phyloP scores from a whole-genome alignment of 2,113 vertebrate species.

The Lethenteron camtschaticum region DNA sequence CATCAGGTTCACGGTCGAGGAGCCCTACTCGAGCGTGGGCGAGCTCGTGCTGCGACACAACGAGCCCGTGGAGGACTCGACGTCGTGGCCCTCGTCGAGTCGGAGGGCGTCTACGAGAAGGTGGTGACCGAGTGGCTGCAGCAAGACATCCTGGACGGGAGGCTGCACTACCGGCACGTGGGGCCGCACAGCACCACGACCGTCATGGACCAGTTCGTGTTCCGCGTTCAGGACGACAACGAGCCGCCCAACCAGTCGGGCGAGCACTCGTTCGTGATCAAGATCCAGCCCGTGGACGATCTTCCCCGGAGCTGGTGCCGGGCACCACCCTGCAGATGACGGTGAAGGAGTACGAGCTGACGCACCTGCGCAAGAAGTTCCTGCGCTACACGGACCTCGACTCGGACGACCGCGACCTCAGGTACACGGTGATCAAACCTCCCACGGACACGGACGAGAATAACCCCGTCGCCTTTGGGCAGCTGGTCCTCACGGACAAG shows the following conservation, averaged over 20 bases:
- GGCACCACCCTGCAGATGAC: constrained; percentile 22
- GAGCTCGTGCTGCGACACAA: constrained; percentile 30
- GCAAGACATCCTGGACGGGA: constrained; percentile 39
- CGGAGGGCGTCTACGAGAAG: constrained; percentile 36
- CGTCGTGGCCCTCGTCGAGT: constrained; percentile 27
- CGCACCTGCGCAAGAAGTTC: constrained; percentile 18
- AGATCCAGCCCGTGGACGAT: constrained; percentile 17
- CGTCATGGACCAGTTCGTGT: constrained; percentile 22
- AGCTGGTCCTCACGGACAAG: constrained; percentile 19
- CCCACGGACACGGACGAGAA: constrained; percentile 21
- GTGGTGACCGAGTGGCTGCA: constrained; percentile 41
- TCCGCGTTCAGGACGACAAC: constrained; percentile 38
- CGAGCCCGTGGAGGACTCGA: constrained; percentile 15
- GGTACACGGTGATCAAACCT: constrained; percentile 18
- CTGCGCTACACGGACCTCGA: constrained; percentile 21
- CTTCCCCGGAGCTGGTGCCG: constrained; percentile 18
- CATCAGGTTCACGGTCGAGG: constrained; percentile 28
- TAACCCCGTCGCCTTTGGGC: constrained; percentile 15
- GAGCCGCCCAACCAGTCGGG: constrained; percentile 36
- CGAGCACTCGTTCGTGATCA: constrained; percentile 17
- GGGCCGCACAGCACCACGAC: constrained; percentile 25
- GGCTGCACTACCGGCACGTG: constrained; percentile 33
- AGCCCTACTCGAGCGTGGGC: constrained; percentile 16
- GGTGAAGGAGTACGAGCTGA: constrained; percentile 21
- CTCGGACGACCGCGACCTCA: constrained; percentile 20